Conservation (phyloP, 2,888 invertebrate species). For the Lysandra coridon region DNA sequence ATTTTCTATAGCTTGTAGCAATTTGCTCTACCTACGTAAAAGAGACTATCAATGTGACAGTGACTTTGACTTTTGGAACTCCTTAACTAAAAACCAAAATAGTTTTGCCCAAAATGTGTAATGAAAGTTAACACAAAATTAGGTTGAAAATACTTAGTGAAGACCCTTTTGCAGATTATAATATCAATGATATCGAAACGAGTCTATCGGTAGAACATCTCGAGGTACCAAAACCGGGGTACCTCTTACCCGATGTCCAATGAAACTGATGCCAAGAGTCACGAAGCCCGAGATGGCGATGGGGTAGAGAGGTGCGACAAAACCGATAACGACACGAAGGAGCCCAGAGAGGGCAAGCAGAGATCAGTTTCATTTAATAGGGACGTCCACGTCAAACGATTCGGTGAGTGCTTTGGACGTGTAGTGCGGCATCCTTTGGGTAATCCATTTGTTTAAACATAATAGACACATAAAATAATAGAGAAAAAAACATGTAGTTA, state of each 20-base stretch:
- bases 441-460: conserved; percentile 38
- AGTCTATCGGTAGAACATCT: conserved; percentile 44
- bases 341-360: conserved; percentile 73
- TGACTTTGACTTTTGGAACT: not conserved
- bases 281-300: conserved; percentile 68
- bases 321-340: conserved; percentile 61
- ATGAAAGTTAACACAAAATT: not conserved
- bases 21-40: not conserved
- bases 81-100: not conserved
- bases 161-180: conserved; percentile 63
- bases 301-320: conserved; percentile 58
- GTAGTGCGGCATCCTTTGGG: conserved; percentile 35
- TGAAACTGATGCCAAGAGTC: conserved; percentile 67
- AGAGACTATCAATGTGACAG: not conserved
- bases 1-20: not conserved
- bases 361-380: conserved; percentile 93
- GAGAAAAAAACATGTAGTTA: too few relatives aligned
- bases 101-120: not conserved
- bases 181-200: conserved; percentile 66
- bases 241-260: conserved; percentile 72
- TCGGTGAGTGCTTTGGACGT: conserved; percentile 82
- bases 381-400: conserved; percentile 94
- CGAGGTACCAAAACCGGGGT: conserved; percentile 64
- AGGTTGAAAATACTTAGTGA: not conserved
- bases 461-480: not conserved